Base-by-base conservation (phyloP, 1,140 invertebrate species). In the Hirudo medicinalis region DNA sequence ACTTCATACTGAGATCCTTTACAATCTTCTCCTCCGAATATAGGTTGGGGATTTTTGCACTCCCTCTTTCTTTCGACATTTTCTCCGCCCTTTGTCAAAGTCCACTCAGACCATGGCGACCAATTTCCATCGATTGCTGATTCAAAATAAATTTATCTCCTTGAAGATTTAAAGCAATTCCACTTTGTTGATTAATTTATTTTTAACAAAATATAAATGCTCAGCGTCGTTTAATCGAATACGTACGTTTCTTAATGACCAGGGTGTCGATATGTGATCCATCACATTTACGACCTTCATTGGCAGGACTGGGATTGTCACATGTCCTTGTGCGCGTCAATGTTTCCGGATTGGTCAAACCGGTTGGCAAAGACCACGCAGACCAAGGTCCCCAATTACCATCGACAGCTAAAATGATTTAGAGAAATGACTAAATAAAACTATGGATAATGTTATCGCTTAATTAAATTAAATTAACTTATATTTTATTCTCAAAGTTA, bases 31-130 rank as follows among this genome's bases (percentile, higher is more conserved):
- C 76, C 76, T 0, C 75, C 76, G 68, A 75, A 66, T n/a, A 72
- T 53, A 1, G 77, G 77, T 15, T 66, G 54, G 6, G 77, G 77
- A 40, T 74, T 76, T 25, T 36, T 82, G 77, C 88, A 89, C 54
- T 79, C 80, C 75, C 88, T 80, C 27, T 25, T 49, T 25, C 53
- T 49, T 36, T 43, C 22, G 4, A 54, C 43, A 22, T 36, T 54
- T 70, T 49, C 25, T 53, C 53, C 53, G 53, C 15, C 57, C 22
- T 22, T 22, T 63, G 57, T 63, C 40, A 25, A 22, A 27, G 69
- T 49, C 69, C 69, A 70, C 25, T 36, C 36, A 20, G 69, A 22
- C 69, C 69, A 70, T 53, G 19, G 8, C n/a, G 36, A 70, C 69
- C 69, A 70, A 22, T 25, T 25, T 17, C 69, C 69, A 22, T 70